Evolutionary conservation across 2,113 vertebrate genomes (phyloP).

Genomic region (Platichthys stellatus): DNA sequence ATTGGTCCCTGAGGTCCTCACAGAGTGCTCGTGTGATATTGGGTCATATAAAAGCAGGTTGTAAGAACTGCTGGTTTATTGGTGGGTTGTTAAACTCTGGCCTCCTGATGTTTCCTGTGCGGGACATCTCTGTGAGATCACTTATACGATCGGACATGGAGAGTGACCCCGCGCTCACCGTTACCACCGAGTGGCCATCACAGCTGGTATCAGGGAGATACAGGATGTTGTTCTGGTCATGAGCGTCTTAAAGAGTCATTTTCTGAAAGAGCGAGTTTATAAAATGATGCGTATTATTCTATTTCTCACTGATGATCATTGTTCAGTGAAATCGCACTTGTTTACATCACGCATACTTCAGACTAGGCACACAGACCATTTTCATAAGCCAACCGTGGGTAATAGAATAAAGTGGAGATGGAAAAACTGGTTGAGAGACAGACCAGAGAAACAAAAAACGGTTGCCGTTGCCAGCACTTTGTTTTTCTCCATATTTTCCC

Average conservation of each 20-base stretch:
- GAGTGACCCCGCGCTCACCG: neutral
- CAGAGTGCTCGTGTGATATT: conserved; percentile 57
- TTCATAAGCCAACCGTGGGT: neutral
- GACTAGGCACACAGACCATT: neutral
- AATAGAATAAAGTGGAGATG: neutral
- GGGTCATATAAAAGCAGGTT: conserved; percentile 66
- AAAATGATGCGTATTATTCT: neutral
- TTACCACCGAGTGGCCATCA: neutral
- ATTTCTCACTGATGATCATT: neutral
- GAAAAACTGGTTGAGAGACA: neutral
- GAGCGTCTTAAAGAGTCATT: neutral
- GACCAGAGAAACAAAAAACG: too few species aligned
- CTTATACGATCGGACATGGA: conserved; percentile 12
- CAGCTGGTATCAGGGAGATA: neutral
- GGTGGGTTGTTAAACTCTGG: conserved; percentile 71
- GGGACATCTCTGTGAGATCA: conserved; percentile 40
- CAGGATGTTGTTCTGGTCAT: neutral
- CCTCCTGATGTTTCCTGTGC: conserved; percentile 58
- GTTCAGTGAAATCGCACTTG: neutral
- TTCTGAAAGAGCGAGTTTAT: neutral
- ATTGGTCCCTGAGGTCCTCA: conserved; percentile 61
- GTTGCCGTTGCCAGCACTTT: neutral
- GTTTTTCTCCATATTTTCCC: neutral
- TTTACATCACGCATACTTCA: neutral
- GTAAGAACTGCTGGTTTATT: conserved; percentile 65